Conservation (phyloP, 1,140 invertebrate species). For the Drosophila murphyi region DNA sequence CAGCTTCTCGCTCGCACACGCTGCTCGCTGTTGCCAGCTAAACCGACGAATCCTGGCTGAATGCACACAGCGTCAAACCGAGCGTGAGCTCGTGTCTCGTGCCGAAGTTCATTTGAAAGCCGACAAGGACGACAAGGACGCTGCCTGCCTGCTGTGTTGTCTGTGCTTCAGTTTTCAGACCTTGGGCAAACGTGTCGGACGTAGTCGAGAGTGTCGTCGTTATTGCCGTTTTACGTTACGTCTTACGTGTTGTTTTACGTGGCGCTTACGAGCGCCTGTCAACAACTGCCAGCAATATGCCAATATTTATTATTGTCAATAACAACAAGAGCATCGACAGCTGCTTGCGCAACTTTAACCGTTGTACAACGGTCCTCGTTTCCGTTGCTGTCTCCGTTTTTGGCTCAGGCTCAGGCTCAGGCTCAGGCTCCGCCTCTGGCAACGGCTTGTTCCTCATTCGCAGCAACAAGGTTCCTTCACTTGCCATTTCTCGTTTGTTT, state of each 20-base stretch:
- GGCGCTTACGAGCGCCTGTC: conserved; percentile 8
- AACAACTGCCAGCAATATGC: conserved; percentile 45
- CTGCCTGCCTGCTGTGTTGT: conserved; percentile 29
- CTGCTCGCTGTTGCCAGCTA: conserved; percentile 15
- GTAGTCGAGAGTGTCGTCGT: conserved; percentile 38
- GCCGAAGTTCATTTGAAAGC: conserved; percentile 30
- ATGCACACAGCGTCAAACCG: conserved; percentile 38
- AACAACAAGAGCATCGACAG: conserved; percentile 51
- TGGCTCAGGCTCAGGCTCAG: no score
- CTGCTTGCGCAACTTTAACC: conserved; percentile 2
- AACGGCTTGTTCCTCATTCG: no score
- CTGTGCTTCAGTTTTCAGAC: conserved; percentile 72
- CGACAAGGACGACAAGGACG: conserved; percentile 38
- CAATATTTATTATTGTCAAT: conserved; percentile 68
- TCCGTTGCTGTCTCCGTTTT: no score
- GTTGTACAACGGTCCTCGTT: background rate
- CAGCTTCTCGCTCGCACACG: conserved; percentile 44
- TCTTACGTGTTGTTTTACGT: conserved; percentile 52
- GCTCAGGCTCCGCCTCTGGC: conserved; percentile 17
- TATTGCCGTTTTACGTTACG: conserved; percentile 49
- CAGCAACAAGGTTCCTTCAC: conserved; percentile 33
- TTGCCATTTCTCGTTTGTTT: conserved; percentile 63
- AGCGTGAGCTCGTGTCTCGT: conserved; percentile 32
- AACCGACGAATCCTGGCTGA: conserved; percentile 61
- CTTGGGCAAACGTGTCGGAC: conserved; percentile 78